These are phyloP conservation scores for Xanthorhoe designata DNA, from an alignment of 2,888 invertebrate species.

Conservation along the genomic window DNA sequence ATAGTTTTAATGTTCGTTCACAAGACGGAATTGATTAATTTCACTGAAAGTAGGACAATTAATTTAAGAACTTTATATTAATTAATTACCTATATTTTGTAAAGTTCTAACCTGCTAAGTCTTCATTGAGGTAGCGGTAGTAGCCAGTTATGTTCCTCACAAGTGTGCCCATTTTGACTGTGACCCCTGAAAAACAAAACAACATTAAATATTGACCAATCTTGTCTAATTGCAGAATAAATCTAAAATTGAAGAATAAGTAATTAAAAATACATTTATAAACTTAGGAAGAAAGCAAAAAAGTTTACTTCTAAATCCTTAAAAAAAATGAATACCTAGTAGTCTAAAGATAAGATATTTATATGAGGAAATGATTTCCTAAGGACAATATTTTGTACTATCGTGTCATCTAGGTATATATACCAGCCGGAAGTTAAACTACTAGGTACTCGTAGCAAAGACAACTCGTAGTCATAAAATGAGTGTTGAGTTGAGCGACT, in stretches of 20 bases:
- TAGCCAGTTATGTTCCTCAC: conserved; percentile 69
- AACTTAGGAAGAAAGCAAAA: too few relatives aligned
- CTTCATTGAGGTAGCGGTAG: conserved; percentile 73
- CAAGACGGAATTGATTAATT: neutral
- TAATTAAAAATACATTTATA: too few relatives aligned
- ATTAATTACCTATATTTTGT: too few relatives aligned
- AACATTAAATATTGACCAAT: neutral
- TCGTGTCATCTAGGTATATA: neutral
- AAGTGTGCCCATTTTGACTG: conserved; percentile 66
- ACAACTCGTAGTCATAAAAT: too few relatives aligned
- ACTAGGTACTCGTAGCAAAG: too few relatives aligned
- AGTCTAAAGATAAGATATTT: too few relatives aligned
- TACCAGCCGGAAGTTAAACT: neutral
- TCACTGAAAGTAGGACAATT: neutral
- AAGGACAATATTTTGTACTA: neutral
- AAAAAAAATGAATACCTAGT: too few relatives aligned
- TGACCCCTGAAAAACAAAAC: conserved; percentile 40
- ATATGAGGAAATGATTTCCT: neutral
- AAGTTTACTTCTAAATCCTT: too few relatives aligned
- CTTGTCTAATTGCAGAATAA: too few relatives aligned
- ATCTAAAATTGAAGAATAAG: too few relatives aligned
- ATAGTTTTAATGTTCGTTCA: neutral
- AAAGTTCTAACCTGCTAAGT: conserved; percentile 73
- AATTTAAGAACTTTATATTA: too few relatives aligned
- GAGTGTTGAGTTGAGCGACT: neutral